A percentile compares a stretch with the other conserved stretches of the same genome.
Evolutionary conservation across 2,113 vertebrate genomes (phyloP).

Genomic region (Heloderma charlesbogerti): DNA sequence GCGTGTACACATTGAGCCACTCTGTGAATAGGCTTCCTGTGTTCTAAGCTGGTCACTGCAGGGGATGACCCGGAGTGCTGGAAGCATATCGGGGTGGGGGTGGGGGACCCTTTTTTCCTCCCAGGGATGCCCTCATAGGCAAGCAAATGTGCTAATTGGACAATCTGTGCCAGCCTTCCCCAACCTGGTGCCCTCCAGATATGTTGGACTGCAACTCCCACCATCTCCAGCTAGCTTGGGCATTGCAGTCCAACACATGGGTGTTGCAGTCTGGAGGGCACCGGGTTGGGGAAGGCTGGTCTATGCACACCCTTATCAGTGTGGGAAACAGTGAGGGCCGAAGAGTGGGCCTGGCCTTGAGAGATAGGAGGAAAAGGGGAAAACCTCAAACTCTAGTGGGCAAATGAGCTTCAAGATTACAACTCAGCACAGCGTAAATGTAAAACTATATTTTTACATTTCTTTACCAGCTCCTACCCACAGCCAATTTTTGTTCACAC

Average conservation of each 20-base stretch:
- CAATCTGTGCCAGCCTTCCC: background rate
- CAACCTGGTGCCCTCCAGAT: too few relatives aligned
- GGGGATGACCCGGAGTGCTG: background rate
- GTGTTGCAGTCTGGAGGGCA: too few relatives aligned
- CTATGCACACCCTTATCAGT: background rate
- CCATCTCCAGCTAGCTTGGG: too few relatives aligned
- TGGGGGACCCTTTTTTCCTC: background rate
- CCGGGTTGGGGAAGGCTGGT: too few relatives aligned
- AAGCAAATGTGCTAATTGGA: background rate
- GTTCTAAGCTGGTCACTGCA: background rate
- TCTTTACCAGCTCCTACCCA: background rate
- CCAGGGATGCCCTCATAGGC: background rate
- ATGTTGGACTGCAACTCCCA: too few relatives aligned
- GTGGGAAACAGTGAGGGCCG: background rate
- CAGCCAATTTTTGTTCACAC: background rate
- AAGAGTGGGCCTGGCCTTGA: conserved; percentile 1
- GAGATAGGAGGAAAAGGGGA: background rate
- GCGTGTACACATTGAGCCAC: background rate
- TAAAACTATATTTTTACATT: background rate
- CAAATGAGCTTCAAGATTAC: conserved; percentile 7
- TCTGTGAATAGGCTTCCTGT: background rate
- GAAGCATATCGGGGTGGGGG: background rate
- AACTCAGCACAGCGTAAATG: background rate
- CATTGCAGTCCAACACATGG: too few relatives aligned
- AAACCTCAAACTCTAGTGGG: conserved; percentile 22